These are phyloP conservation scores for Flexamia atlantica DNA, from an alignment of 2,888 invertebrate species.

Conservation along the genomic window DNA sequence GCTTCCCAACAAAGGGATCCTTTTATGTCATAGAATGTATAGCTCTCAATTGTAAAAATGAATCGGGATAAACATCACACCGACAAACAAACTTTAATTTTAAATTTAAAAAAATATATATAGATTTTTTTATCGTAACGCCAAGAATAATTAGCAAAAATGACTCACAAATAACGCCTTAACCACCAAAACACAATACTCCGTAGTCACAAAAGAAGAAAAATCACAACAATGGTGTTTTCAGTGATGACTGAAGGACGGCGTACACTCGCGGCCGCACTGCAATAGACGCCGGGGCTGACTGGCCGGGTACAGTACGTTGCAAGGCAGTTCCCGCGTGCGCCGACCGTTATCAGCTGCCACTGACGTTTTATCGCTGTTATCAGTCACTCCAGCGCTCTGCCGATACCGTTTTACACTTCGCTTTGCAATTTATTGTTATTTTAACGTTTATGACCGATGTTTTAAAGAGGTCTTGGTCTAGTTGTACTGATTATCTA, in stretches of 20 bases:
- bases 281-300: background rate
- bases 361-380: constrained; percentile 6
- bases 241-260: background rate
- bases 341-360: background rate
- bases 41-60: too few species aligned
- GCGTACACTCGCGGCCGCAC: constrained; percentile 13
- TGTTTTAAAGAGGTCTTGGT: too few species aligned
- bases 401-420: background rate
- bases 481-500: too few species aligned
- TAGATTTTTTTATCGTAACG: background rate
- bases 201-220: background rate
- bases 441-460: background rate
- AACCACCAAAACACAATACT: background rate
- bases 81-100: too few species aligned
- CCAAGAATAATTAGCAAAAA: background rate
- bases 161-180: background rate
- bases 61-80: too few species aligned
- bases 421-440: background rate
- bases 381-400: constrained; percentile 8
- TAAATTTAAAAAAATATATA: too few species aligned
- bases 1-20: too few species aligned
- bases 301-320: background rate
- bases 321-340: background rate
- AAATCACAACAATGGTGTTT: constrained; percentile 7
- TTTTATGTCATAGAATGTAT: too few species aligned